A percentile compares a stretch with the other conserved stretches of the same genome.
phyloP scores from a whole-genome alignment of 2,888 invertebrate species.

The Stenchaetothrips biformis region DNA sequence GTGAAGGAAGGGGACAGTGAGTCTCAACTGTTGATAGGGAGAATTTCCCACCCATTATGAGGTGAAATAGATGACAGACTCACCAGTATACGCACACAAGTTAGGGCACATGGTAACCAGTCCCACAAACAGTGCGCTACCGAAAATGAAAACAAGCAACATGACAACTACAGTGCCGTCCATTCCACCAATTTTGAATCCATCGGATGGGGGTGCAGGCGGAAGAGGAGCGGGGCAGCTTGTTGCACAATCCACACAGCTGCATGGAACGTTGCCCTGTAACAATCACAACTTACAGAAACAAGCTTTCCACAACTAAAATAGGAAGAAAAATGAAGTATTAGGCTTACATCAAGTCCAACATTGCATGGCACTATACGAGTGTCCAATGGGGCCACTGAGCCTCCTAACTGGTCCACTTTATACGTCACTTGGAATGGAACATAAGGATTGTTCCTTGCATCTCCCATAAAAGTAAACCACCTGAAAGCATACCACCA shows the following conservation, averaged over 20 bases:
- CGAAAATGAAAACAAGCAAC: slow-evolving; percentile 68
- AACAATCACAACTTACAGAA: slow-evolving; percentile 28
- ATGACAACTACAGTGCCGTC: slow-evolving; percentile 76
- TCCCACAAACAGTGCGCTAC: slow-evolving; percentile 65
- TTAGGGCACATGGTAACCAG: slow-evolving; percentile 56
- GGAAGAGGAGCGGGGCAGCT: slow-evolving; percentile 76
- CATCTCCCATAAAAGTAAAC: slow-evolving; percentile 58
- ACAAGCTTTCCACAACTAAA: not conserved
- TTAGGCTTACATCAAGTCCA: slow-evolving; percentile 56
- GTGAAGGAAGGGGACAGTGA: not conserved
- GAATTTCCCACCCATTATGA: not conserved
- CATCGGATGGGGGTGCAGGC: slow-evolving; percentile 58
- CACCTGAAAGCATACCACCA: slow-evolving; percentile 37
- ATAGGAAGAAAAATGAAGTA: not conserved
- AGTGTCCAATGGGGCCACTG: slow-evolving; percentile 56
- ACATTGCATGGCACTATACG: slow-evolving; percentile 60
- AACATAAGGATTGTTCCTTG: slow-evolving; percentile 52
- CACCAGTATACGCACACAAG: slow-evolving; percentile 47
- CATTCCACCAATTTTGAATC: slow-evolving; percentile 64
- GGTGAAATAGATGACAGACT: slow-evolving; percentile 37
- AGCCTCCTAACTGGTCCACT: slow-evolving; percentile 51
- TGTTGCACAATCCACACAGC: slow-evolving; percentile 78
- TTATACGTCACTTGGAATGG: slow-evolving; percentile 74
- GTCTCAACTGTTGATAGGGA: not conserved
- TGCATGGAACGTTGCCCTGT: slow-evolving; percentile 63